Percentiles rank a stretch among this genome's conserved stretches.
Conservation (phyloP, 2,797 vertebrate genomes). For the Micromesistius poutassou region DNA sequence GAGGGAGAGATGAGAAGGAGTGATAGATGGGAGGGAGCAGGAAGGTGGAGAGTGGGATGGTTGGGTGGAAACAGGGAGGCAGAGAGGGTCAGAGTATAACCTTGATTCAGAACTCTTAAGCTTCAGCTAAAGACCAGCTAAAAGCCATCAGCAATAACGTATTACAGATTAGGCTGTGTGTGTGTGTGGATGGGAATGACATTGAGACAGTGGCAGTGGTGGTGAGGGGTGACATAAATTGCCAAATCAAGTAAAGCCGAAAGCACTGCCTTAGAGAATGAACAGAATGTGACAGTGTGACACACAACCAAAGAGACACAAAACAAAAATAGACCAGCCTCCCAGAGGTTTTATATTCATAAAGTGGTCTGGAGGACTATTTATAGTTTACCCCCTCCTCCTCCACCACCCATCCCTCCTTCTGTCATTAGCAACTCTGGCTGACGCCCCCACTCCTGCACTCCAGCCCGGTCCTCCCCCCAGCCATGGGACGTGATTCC, state of each 20-base stretch:
- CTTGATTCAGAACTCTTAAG: not conserved
- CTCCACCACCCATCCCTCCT: not conserved
- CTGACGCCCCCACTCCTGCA: not conserved
- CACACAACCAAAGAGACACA: not conserved
- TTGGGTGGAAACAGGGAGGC: too few relatives aligned
- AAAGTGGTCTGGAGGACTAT: not conserved
- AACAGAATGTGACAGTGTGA: not conserved
- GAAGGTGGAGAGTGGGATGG: too few relatives aligned
- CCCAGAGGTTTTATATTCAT: not conserved
- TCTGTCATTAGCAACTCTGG: not conserved
- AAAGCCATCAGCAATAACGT: not conserved
- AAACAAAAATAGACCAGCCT: not conserved
- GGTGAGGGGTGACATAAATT: not conserved
- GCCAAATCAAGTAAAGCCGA: not conserved
- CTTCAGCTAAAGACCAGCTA: not conserved
- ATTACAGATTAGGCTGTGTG: not conserved
- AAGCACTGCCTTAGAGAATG: not conserved
- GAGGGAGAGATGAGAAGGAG: conserved; percentile 9
- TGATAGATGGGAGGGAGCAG: not conserved
- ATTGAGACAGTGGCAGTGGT: not conserved
- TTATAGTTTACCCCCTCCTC: not conserved
- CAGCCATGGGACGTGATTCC: not conserved
- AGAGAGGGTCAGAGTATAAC: not conserved
- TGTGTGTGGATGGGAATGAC: not conserved
- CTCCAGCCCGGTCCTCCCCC: not conserved